A percentile compares a stretch with the other conserved stretches of the same genome.
These are phyloP conservation scores for Pangasius krempfi DNA, from an alignment of 2,797 vertebrate genomes.

Conservation along the genomic window DNA sequence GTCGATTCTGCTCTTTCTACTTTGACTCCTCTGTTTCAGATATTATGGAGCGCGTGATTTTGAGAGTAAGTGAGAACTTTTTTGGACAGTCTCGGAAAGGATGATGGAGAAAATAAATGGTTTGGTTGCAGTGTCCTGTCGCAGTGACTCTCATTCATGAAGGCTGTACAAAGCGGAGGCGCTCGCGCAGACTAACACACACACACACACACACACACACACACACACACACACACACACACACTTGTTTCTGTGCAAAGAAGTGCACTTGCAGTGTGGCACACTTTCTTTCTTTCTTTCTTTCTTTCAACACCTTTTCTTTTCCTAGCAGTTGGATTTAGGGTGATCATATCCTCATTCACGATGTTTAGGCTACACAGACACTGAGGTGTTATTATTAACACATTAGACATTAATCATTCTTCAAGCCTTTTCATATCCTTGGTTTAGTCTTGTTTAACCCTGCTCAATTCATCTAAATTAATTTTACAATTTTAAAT, in stretches of 20 bases:
- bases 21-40: slow-evolving; percentile 8
- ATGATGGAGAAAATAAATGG: slow-evolving; percentile 32
- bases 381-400: background rate
- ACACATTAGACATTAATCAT: background rate
- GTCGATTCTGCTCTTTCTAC: slow-evolving; percentile 17
- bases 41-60: background rate
- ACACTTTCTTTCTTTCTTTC: background rate
- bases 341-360: background rate
- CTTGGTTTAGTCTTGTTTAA: background rate
- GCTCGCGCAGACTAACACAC: background rate
- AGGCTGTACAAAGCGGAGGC: background rate
- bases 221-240: background rate
- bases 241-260: background rate
- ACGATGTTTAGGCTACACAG: background rate
- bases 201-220: background rate
- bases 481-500: background rate
- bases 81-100: slow-evolving; percentile 34
- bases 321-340: background rate
- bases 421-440: background rate
- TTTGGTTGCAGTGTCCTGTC: slow-evolving; percentile 1
- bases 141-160: slow-evolving; percentile 28
- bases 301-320: background rate
- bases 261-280: background rate
- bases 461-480: background rate
- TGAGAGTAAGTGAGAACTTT: slow-evolving; percentile 16